Evolutionary conservation across 2,113 vertebrate genomes (phyloP).

Genomic region (Oenanthe oenanthe): DNA sequence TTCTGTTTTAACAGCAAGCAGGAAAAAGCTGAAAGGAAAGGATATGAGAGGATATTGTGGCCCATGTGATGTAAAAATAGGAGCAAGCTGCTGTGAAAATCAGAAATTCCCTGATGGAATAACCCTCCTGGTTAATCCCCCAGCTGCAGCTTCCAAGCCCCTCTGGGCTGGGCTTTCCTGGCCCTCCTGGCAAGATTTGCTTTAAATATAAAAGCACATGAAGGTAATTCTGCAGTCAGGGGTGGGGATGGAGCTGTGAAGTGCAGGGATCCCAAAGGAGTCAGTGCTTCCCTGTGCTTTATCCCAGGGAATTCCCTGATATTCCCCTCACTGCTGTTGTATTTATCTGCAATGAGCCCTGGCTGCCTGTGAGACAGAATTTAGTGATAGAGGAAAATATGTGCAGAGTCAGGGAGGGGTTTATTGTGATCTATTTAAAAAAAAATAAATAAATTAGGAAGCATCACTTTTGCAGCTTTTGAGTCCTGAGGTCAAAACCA

Average conservation of each 20-base stretch:
- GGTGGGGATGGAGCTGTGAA: neutral
- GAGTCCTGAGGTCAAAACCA: neutral
- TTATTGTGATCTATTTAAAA: fast-evolving
- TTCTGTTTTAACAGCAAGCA: neutral
- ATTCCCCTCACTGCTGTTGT: fast-evolving
- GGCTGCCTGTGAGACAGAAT: neutral
- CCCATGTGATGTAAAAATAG: neutral
- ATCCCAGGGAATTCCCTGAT: neutral
- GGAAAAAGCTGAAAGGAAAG: neutral
- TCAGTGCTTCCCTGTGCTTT: neutral
- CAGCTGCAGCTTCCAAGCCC: neutral
- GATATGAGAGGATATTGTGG: neutral
- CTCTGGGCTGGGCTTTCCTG: neutral
- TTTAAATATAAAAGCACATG: neutral
- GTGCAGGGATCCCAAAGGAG: neutral
- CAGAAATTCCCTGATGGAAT: neutral
- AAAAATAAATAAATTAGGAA: neutral
- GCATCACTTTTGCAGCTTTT: neutral
- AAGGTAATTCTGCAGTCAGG: neutral
- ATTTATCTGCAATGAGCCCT: neutral
- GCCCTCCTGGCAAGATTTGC: neutral
- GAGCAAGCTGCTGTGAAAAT: neutral
- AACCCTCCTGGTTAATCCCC: neutral
- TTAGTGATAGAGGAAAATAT: fast-evolving
- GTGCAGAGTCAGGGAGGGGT: neutral